phyloP scores from a whole-genome alignment of 2,113 vertebrate species.

The Tiliqua scincoides region DNA sequence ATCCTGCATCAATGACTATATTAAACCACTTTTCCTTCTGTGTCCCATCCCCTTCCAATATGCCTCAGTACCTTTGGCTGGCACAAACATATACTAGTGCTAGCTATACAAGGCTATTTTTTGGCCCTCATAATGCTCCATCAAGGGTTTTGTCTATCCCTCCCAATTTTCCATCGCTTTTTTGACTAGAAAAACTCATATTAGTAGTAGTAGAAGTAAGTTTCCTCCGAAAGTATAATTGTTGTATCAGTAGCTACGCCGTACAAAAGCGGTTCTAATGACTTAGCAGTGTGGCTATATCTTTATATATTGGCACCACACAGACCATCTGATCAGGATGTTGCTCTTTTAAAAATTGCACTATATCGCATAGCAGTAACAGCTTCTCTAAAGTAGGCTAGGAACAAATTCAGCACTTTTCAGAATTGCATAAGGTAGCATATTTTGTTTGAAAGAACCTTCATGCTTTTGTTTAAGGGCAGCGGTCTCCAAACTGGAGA shows the following conservation, averaged over 20 bases:
- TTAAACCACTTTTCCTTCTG: not conserved
- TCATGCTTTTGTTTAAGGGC: not conserved
- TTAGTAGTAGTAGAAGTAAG: not conserved
- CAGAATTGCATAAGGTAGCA: too few relatives aligned
- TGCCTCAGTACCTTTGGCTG: not conserved
- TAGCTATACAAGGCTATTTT: not conserved
- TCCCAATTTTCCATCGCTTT: not conserved
- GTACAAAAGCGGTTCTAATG: not conserved
- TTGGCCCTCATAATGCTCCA: too few relatives aligned
- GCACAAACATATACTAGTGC: not conserved
- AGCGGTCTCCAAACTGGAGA: too few relatives aligned
- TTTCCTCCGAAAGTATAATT: not conserved
- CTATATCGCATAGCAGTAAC: not conserved
- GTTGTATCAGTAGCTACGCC: not conserved
- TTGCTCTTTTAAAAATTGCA: not conserved
- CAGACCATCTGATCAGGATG: not conserved
- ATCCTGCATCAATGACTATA: not conserved
- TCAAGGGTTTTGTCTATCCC: not conserved
- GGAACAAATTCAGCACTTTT: not conserved
- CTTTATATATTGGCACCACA: not conserved
- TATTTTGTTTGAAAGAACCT: not conserved
- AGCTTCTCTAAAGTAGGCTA: not conserved
- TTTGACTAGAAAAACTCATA: not conserved
- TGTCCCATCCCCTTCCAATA: not conserved
- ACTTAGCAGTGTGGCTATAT: not conserved